These are phyloP conservation scores for Nycticorax nycticorax DNA, from an alignment of 2,113 vertebrate genomes.

Conservation along the genomic window DNA sequence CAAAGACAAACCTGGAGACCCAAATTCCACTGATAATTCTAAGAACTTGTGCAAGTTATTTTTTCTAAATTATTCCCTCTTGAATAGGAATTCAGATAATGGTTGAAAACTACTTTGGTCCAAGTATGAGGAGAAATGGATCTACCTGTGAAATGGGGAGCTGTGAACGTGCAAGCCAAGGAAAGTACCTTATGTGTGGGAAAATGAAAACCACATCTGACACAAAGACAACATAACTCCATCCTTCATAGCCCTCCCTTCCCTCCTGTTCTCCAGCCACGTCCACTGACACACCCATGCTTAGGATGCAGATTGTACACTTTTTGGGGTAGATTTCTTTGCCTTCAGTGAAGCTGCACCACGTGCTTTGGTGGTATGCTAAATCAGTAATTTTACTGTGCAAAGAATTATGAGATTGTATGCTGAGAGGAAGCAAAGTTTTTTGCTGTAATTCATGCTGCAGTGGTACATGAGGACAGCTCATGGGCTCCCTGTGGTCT, in stretches of 20 bases:
- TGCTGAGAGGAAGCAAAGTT: not conserved
- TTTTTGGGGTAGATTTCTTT: not conserved
- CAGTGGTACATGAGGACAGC: not conserved
- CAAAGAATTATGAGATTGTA: not conserved
- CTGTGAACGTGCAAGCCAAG: not conserved
- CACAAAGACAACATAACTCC: not conserved
- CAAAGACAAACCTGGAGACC: not conserved
- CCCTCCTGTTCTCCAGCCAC: not conserved
- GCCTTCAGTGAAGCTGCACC: not conserved
- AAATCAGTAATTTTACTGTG: not conserved
- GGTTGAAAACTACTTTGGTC: not conserved
- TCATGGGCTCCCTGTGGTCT: not conserved
- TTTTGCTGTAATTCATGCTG: not conserved
- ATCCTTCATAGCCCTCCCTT: not conserved
- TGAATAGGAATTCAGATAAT: not conserved
- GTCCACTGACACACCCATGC: not conserved
- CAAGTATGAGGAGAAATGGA: not conserved
- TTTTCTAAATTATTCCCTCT: not conserved
- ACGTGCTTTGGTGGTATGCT: fast-evolving
- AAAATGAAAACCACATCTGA: conserved; percentile 10
- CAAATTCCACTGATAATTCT: not conserved
- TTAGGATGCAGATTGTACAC: not conserved
- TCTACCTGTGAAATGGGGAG: not conserved
- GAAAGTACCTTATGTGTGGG: not conserved
- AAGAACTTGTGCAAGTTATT: not conserved